Evolutionary conservation across 1,140 invertebrate genomes (phyloP).

Genomic region (Diplogasteroides magnus): DNA sequence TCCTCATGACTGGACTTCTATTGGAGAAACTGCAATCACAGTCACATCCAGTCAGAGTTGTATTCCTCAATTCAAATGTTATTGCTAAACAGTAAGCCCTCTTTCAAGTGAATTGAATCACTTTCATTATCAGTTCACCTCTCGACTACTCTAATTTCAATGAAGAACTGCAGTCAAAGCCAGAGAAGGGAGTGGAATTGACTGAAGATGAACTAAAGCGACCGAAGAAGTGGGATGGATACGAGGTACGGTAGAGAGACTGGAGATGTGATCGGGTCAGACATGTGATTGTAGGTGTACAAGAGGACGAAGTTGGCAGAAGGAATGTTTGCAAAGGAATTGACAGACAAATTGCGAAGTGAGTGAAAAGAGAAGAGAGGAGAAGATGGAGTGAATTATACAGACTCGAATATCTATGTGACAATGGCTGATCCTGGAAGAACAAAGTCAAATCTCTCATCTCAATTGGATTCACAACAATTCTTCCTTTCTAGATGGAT

Average conservation of each 20-base stretch:
- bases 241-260: conserved; percentile 3
- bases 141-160: conserved; percentile 46
- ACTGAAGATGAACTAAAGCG: conserved; percentile 26
- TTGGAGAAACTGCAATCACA: conserved; percentile 46
- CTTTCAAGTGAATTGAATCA: neutral
- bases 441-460: conserved; percentile 41
- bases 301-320: conserved; percentile 44
- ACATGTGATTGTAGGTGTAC: conserved; percentile 28
- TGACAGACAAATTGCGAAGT: conserved; percentile 48
- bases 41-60: conserved; percentile 37
- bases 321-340: conserved; percentile 48
- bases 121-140: conserved; percentile 27
- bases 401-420: conserved; percentile 44
- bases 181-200: too few relatives aligned
- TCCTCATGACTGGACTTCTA: conserved; percentile 47
- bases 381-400: conserved; percentile 9
- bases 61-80: conserved; percentile 50
- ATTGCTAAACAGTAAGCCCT: conserved; percentile 35
- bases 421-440: conserved; percentile 47
- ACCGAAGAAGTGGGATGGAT: conserved; percentile 35
- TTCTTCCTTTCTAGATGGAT: conserved; percentile 51
- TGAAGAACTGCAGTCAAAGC: conserved; percentile 24
- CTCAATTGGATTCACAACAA: conserved; percentile 36
- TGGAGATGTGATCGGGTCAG: neutral
- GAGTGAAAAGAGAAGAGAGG: neutral